Evolutionary conservation across 1,140 invertebrate species (phyloP).

Genomic region (Littorina saxatilis): DNA sequence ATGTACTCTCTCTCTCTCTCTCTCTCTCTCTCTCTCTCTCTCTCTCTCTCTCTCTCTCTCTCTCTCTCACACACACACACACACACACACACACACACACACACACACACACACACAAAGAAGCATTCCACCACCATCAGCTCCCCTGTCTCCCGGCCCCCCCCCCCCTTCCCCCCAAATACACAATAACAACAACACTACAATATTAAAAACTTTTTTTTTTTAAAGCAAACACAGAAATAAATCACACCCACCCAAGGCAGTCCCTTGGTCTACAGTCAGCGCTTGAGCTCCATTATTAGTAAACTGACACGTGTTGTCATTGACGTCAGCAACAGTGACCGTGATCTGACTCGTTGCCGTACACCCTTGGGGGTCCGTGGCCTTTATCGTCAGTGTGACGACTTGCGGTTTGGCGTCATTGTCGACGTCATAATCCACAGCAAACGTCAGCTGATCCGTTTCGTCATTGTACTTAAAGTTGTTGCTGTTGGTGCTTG

Average conservation of each 20-base stretch:
- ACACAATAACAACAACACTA: background rate
- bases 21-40: background rate
- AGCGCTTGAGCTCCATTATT: background rate
- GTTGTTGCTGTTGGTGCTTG: conserved; percentile 36
- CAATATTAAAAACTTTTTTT: background rate
- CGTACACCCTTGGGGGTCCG: conserved; percentile 25
- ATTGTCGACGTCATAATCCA: conserved; percentile 43
- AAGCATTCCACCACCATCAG: too few species aligned
- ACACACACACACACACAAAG: too few species aligned
- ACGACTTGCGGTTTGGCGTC: conserved; percentile 1
- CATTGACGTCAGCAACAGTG: conserved; percentile 34
- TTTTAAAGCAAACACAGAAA: background rate
- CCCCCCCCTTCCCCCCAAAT: too few species aligned
- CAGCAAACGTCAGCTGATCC: conserved; percentile 34
- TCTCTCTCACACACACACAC: background rate
- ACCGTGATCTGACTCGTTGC: conserved; percentile 30
- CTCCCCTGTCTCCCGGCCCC: too few species aligned
- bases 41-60: background rate
- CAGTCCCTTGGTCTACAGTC: background rate
- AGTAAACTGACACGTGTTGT: conserved; percentile 41
- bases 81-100: background rate
- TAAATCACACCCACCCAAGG: background rate
- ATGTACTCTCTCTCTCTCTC: too few species aligned
- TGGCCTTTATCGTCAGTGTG: conserved; percentile 27
- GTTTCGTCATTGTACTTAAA: conserved; percentile 11